These are phyloP conservation scores for Antechinus flavipes DNA, from an alignment of 2,113 vertebrate species.

Conservation along the genomic window DNA sequence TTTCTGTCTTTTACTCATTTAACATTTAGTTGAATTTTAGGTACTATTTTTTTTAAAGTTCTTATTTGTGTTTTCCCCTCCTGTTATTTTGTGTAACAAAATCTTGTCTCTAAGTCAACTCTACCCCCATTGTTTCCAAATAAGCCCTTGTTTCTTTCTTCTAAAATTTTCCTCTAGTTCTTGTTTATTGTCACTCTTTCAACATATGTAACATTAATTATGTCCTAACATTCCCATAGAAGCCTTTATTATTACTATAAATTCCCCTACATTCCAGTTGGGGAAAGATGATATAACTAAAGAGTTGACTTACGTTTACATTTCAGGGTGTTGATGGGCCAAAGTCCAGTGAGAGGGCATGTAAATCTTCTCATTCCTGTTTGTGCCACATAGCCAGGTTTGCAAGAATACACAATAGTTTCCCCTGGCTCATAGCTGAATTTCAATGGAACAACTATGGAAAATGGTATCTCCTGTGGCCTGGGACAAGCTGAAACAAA, in stretches of 20 bases:
- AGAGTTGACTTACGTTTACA: conserved; percentile 89
- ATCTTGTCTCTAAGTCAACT: not conserved
- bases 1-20: conserved; percentile 1
- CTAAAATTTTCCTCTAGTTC: not conserved
- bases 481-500: conserved; percentile 86
- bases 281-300: not conserved
- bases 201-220: rapidly evolving
- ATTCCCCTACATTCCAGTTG: not conserved
- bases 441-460: conserved; percentile 79
- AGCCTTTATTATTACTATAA: rapidly evolving
- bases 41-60: not conserved
- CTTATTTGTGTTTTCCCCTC: not conserved
- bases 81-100: not conserved
- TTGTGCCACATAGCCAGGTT: conserved; percentile 81
- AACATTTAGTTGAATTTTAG: not conserved
- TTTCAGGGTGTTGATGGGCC: conserved; percentile 84
- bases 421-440: conserved; percentile 83
- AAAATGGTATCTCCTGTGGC: conserved; percentile 81
- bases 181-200: not conserved
- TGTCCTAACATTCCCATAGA: not conserved
- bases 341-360: conserved; percentile 84
- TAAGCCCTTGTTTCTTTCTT: too few species aligned
- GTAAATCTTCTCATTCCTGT: conserved; percentile 81
- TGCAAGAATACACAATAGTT: conserved; percentile 83
- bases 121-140: not conserved